Evolutionary conservation across 1,140 invertebrate genomes (phyloP), one percentile per base, ranked within the genome.

Genomic region (Liolophura sinensis): DNA sequence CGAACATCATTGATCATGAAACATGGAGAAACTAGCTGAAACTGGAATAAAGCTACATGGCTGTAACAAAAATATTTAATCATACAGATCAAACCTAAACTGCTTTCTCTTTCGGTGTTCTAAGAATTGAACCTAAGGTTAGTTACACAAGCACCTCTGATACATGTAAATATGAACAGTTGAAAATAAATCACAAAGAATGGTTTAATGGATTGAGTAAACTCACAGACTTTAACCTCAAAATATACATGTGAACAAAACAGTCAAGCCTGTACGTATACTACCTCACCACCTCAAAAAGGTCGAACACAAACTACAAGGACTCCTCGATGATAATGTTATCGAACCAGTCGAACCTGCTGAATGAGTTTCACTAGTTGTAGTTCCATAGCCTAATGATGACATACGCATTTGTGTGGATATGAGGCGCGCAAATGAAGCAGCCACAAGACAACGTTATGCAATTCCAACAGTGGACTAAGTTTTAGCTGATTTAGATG

Each of bases 401-500:
- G 68, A 74, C 27, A 74, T 80, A 4, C 48, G 75, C 50, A 48
- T 77, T 4, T 80, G 77, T 64, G 67, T 79, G 0, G 73, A 78
- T 49, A 78, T 79, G 76, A 25, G 71, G 55, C n/a, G 57, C 25
- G 73, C 72, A 0, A 80, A 78, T 57, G 62, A 52, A 47, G 71
- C 74, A n/a, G 66, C 79, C 0, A 48, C 64, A n/a, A 51, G 69
- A n/a, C 59, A 68, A 31, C 51, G 66, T 46, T 58, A 65, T 51
- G 58, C 62, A 4, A 70, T 70, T 27, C 76, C 77, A 49, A 78
- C 72, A 12, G 52, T 76, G 6, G 77, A 80, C 54, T 72, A 77
- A n/a, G 56, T 79, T 20, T 52, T 77, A 14, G 51, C 62, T 24
- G 72, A 78, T 12, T 46, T 78, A 27, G 70, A 77, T 64, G 68